A percentile compares a stretch with the other conserved stretches of the same genome.
Evolutionary conservation across 1,140 invertebrate genomes (phyloP).

Genomic region (Centruroides vittatus): DNA sequence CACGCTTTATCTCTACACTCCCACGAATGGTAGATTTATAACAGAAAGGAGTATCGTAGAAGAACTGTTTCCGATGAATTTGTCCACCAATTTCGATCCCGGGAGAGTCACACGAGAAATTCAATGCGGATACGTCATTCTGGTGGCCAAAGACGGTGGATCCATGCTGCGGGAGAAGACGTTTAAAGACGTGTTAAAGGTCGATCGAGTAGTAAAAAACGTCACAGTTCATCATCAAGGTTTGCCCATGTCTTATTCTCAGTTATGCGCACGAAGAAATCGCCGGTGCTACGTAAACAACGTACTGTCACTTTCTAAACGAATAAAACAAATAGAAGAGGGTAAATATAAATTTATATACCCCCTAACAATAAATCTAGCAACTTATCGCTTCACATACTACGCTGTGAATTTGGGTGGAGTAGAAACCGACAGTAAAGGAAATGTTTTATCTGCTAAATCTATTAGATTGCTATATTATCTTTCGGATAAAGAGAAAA

Average conservation of each 20-base stretch:
- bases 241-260: slow-evolving; percentile 37
- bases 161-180: slow-evolving; percentile 59
- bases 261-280: slow-evolving; percentile 69
- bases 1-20: slow-evolving; percentile 80
- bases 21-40: slow-evolving; percentile 53
- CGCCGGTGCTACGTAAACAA: slow-evolving; percentile 67
- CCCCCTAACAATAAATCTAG: slow-evolving; percentile 71
- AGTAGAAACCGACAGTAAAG: slow-evolving; percentile 52
- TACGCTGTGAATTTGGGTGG: slow-evolving; percentile 77
- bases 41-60: slow-evolving; percentile 63
- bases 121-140: slow-evolving; percentile 70
- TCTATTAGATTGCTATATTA: slow-evolving; percentile 74
- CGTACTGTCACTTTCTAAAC: slow-evolving; percentile 61
- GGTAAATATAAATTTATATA: slow-evolving; percentile 64
- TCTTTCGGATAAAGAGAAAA: slow-evolving; percentile 55
- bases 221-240: slow-evolving; percentile 37
- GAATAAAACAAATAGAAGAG: slow-evolving; percentile 60
- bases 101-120: slow-evolving; percentile 58
- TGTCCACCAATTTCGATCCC: slow-evolving; percentile 13
- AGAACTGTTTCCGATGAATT: slow-evolving; percentile 14
- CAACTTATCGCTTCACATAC: slow-evolving; percentile 63
- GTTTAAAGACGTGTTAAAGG: slow-evolving; percentile 55
- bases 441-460: slow-evolving; percentile 53
- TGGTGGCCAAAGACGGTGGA: slow-evolving; percentile 61
- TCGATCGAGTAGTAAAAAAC: slow-evolving; percentile 62